Evolutionary conservation across 2,113 vertebrate species (phyloP).

Genomic region (Sphaerodactylus townsendi): DNA sequence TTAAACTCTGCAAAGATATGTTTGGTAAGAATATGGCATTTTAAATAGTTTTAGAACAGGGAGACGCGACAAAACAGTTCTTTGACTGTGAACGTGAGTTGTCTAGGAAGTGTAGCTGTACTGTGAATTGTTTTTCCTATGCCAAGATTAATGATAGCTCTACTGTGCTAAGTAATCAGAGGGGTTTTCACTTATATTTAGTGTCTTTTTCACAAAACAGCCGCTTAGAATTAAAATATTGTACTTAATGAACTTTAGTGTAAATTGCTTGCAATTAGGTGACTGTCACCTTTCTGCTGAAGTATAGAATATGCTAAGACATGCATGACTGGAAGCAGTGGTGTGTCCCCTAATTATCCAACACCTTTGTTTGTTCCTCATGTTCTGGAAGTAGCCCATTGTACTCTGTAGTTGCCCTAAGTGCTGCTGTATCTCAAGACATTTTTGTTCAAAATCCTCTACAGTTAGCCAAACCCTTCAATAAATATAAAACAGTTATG

Average conservation of each 20-base stretch:
- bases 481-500: background rate
- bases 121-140: background rate
- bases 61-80: background rate
- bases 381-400: background rate
- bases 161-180: constrained; percentile 23
- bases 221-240: constrained; percentile 32
- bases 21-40: background rate
- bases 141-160: background rate
- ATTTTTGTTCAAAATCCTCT: background rate
- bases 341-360: background rate
- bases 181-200: constrained; percentile 27
- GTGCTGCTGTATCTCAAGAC: background rate
- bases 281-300: background rate
- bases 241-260: background rate
- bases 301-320: constrained; percentile 4
- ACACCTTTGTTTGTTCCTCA: constrained; percentile 5
- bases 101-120: constrained; percentile 5
- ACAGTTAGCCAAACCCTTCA: background rate
- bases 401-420: background rate
- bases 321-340: background rate
- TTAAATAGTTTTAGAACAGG: background rate
- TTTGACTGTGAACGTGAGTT: background rate
- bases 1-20: background rate
- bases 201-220: constrained; percentile 19
- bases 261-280: background rate